Evolutionary conservation across 1,140 invertebrate species (phyloP).

Genomic region (Neodiprion lecontei): DNA sequence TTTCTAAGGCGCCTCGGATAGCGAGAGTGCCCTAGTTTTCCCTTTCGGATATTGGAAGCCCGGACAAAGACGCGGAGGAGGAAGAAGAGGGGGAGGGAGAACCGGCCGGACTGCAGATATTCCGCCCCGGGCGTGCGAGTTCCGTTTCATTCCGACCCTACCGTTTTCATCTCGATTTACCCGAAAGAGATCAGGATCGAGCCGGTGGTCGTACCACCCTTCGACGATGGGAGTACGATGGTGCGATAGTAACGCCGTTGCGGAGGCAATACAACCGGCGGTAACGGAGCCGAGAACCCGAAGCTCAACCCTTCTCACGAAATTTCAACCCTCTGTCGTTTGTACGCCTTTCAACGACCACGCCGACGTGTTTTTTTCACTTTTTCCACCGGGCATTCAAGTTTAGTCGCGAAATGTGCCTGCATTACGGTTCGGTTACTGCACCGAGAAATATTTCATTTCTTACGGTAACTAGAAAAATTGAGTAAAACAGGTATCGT

Average conservation of each 20-base stretch:
- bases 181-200: conserved; percentile 26
- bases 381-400: no score
- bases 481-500: no score
- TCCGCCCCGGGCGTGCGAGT: conserved; percentile 8
- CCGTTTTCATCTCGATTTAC: conserved; percentile 35
- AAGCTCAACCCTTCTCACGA: no score
- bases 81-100: not conserved
- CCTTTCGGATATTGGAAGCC: conserved; percentile 2
- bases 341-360: no score
- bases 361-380: no score
- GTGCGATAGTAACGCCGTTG: not conserved
- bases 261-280: not conserved
- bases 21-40: conserved; percentile 11
- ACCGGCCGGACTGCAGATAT: not conserved
- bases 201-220: not conserved
- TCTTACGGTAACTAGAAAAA: no score
- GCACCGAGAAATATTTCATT: no score
- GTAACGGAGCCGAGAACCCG: not conserved
- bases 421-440: no score
- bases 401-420: no score
- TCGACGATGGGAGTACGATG: not conserved
- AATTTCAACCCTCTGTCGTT: no score
- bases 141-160: conserved; percentile 1
- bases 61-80: not conserved
- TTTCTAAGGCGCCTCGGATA: not conserved